Evolutionary conservation across 2,797 vertebrate genomes (phyloP).

Genomic region (Gymnoscopelus microlampas): DNA sequence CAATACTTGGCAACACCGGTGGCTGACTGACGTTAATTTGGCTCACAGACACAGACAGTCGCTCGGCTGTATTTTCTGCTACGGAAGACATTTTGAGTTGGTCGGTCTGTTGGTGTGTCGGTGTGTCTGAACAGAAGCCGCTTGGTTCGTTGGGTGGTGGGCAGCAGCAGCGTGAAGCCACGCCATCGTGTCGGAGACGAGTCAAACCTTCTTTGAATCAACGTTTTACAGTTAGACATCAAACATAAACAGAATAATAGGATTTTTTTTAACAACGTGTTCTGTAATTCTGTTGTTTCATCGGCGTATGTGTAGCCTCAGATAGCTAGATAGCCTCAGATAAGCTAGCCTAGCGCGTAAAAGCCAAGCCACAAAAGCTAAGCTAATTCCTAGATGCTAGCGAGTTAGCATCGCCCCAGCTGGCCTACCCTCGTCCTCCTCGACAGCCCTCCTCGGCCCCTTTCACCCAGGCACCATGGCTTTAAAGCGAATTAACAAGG

Average conservation of each 20-base stretch:
- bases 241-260: neutral
- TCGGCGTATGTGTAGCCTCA: constrained; percentile 26
- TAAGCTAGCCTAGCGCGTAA: constrained; percentile 17
- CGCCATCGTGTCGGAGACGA: constrained; percentile 3
- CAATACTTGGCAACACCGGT: no score
- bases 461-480: constrained; percentile 74
- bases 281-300: neutral
- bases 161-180: neutral
- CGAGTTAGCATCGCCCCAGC: constrained; percentile 47
- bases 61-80: constrained; percentile 22
- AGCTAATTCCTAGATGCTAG: constrained; percentile 68
- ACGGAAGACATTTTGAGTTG: constrained; percentile 73
- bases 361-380: constrained; percentile 34
- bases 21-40: neutral
- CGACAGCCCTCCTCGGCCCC: constrained; percentile 44
- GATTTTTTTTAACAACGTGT: neutral
- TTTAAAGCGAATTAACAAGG: constrained; percentile 84
- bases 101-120: constrained; percentile 23
- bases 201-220: neutral
- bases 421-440: constrained; percentile 47
- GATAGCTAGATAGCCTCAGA: constrained; percentile 7
- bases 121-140: constrained; percentile 25
- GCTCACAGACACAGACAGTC: neutral
- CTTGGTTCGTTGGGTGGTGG: neutral
- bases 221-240: neutral